Base-by-base conservation (phyloP, 2,888 invertebrate species). In the Athalia rosae region DNA sequence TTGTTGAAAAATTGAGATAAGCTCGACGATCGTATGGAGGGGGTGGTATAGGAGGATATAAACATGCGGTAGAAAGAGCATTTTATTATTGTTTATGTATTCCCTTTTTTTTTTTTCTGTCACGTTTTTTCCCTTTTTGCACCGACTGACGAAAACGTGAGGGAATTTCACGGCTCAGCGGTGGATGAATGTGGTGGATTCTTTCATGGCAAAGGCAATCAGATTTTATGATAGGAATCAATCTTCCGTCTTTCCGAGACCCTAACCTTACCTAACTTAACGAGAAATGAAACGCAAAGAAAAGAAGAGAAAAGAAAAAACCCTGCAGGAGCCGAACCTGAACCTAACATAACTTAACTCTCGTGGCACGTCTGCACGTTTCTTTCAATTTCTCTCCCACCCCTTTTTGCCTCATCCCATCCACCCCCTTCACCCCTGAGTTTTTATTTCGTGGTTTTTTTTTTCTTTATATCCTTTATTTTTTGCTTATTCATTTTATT, bases 221-320 rank as follows among this genome's bases (percentile, higher is more conserved):
- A 88, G 88, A 88, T 88, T 89, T 89, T 88, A 88, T 87, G 88
- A 87, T 86, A 87, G 84, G 85, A 85, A 88, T 87, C 87, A 84
- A 85, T 86, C 86, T 84, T 85, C 83, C 82, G 86, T 81, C 82
- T 71, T 58, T 58, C 13, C 28, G 28, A 58, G 58, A 71, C 71
- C 71, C 45, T 71, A 58, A 71, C 71, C 71, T 71, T 71, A 71
- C 71, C 58, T n/a, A 69, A 69, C 56, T 69, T 71, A 58, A 58
- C 71, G 58, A 28, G 28, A 63, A 63, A 63, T 28, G 62, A 63
- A 63, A 63, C 43, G 62, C 43, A 43, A 63, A 11, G 62, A 63
- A 63, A 63, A 8, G 41, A 43, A 63, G 63, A 9, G 62, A 63
- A 43, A 63, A 7, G 62, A 58, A 13, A 69, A 48, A 58, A 71